Evolutionary conservation across 2,797 vertebrate species (phyloP).

Genomic region (Morelia viridis): DNA sequence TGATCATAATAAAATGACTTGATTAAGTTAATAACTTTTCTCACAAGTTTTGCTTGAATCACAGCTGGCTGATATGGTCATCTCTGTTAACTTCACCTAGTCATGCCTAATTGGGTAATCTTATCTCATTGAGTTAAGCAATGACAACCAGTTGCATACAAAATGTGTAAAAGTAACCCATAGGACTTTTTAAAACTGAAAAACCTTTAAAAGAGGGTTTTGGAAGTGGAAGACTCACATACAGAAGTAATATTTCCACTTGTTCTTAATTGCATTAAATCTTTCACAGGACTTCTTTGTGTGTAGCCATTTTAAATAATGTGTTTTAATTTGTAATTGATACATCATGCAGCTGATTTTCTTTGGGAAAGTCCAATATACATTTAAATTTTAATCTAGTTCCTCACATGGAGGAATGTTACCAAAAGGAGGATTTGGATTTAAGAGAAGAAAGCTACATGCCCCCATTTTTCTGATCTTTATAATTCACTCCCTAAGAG

Average conservation of each 20-base stretch:
- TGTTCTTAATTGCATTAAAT: not conserved
- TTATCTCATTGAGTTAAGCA: not conserved
- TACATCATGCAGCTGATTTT: not conserved
- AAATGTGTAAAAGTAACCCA: not conserved
- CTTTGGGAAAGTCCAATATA: not conserved
- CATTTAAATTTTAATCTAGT: not conserved
- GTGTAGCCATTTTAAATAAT: not conserved
- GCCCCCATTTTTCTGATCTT: not conserved
- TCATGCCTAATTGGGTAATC: not conserved
- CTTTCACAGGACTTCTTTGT: not conserved
- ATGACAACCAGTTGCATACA: not conserved
- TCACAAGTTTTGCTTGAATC: not conserved
- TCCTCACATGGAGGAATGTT: not conserved
- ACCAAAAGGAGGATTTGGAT: too few relatives aligned
- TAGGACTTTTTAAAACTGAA: not conserved
- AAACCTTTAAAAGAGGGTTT: not conserved
- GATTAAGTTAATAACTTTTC: not conserved
- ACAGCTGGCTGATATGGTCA: not conserved
- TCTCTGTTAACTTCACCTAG: not conserved
- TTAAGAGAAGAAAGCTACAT: not conserved
- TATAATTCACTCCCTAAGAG: not conserved
- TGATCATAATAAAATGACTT: not conserved
- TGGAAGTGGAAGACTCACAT: not conserved
- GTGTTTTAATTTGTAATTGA: not conserved
- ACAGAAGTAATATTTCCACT: not conserved